Evolutionary conservation across 2,113 vertebrate species (phyloP), one percentile per base, ranked within the genome.

Genomic region (Phyllopteryx taeniolatus): DNA sequence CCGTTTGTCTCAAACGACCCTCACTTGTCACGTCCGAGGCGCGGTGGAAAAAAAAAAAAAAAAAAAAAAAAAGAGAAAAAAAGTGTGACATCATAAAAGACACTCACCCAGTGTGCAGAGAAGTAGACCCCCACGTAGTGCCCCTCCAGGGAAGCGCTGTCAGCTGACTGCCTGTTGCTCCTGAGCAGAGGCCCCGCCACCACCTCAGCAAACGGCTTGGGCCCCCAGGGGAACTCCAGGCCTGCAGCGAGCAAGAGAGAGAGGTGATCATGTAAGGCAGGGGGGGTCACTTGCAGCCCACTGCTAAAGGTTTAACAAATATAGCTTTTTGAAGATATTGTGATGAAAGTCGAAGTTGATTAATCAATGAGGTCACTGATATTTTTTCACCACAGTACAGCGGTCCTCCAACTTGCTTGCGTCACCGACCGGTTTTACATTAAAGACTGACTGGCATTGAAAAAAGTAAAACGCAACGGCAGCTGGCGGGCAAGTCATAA

Each of bases 171-270:
- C 71, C 95, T 94, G 0, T 93, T 96, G 90, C 92, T 96, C 84
- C 94, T 93, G 71, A 98, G 94, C 89, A 99, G 92, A 75, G 96
- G 93, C 62, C 98, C 98, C 0, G 95, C 93, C 84, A 98, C 94
- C 81, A 99, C 96, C 93, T 98, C 96, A n/a, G 93, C 93, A 91
- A 99, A 99, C 49, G 98, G 96, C 88, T 97, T 98, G 63, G 96
- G 96, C n/a, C 96, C 97, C 98, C 98, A 99, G 0, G 97, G 98
- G 84, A 99, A 99, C 92, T 99, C 98, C 92, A 98, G 90, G 88
- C 96, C 98, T 99, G 77, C 54, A 71, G 74, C 27, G 17, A 22
- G 75, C 61, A n/a, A n/a, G 27, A 27, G 63, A 44, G 51, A 46
- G 46, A 77, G 60, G 47, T 27, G 59, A 68, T 31, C n/a, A 15